Conservation (phyloP, 2,797 vertebrate genomes). For the Sebastes ruberrimus region DNA sequence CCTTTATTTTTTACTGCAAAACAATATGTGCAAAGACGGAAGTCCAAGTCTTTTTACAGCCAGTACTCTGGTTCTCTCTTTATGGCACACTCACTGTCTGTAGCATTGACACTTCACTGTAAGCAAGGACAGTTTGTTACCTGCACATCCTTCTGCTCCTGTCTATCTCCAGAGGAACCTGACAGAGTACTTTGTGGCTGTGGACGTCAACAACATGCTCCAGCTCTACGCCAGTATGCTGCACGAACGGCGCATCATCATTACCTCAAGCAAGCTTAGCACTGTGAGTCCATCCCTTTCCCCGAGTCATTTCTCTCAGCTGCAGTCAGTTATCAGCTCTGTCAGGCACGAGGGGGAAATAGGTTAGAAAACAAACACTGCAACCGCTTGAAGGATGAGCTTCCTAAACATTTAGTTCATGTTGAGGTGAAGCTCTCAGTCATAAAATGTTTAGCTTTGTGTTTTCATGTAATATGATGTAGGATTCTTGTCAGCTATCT, state of each 20-base stretch:
- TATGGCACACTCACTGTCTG: slow-evolving; percentile 30
- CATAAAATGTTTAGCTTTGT: neutral
- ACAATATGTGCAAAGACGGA: neutral
- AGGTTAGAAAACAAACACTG: neutral
- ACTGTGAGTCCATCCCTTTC: slow-evolving; percentile 88
- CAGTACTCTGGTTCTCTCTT: slow-evolving; percentile 22
- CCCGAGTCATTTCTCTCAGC: slow-evolving; percentile 1
- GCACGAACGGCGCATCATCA: slow-evolving; percentile 94
- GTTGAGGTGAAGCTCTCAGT: neutral
- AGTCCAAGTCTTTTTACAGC: slow-evolving; percentile 20
- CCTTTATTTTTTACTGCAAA: slow-evolving; percentile 12
- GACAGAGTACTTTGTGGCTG: slow-evolving; percentile 98
- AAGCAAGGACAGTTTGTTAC: slow-evolving; percentile 65
- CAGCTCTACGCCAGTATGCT: slow-evolving; percentile 97
- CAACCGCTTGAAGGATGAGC: neutral
- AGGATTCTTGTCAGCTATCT: neutral
- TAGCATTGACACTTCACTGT: slow-evolving; percentile 37
- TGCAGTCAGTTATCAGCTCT: slow-evolving; percentile 8
- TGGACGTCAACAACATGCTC: slow-evolving; percentile 98
- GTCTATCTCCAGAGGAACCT: slow-evolving; percentile 91
- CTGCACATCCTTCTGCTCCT: slow-evolving; percentile 56
- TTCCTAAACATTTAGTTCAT: neutral
- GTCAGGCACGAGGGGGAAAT: slow-evolving; percentile 8
- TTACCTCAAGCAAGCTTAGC: slow-evolving; percentile 98
- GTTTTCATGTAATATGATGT: neutral